Evolutionary conservation across 1,140 invertebrate species (phyloP), one percentile per base, ranked within the genome.

Genomic region (Helicoverpa zea): DNA sequence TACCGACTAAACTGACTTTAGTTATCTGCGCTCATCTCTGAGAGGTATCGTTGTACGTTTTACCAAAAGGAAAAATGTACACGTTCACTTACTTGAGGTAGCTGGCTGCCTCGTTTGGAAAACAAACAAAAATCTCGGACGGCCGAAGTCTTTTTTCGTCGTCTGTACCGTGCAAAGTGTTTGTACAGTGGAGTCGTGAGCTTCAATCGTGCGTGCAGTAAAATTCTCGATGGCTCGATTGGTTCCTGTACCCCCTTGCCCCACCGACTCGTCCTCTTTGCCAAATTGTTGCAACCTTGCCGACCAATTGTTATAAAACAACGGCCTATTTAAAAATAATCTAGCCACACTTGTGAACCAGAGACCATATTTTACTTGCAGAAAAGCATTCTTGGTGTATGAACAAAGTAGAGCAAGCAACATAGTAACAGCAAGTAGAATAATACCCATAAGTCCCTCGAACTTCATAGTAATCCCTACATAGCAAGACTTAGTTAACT

Each of bases 131-230:
- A 78, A 52, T 81, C 47, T 18, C 49, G 43, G 18, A n/a, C 0
- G 64, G 11, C 64, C 18, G 58, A 80, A 83, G 70, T 59, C 81
- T 84, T 86, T 86, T 90, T 83, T 85, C 78, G 18, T 59, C 79
- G 86, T 52, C 77, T 85, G 83, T 88, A 86, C 82, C 61, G 79
- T 72, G 54, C 80, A 80, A 81, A 85, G 79, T 87, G 86, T 88
- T 88, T 87, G 84, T 86, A 84, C 76, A 88, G 84, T 66, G 59
- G 29, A 77, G 75, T 90, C 89, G 87, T 92, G 89, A 90, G 82
- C 86, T 80, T 74, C 87, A 91, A 86, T 91, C 91, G 89, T 90
- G 90, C 91, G 90, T 93, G 89, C 87, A 89, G 81, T 85, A 87
- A 89, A 89, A 84, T 90, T 84, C 86, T 90, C 91, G 86, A 87